A percentile compares a stretch with the other conserved stretches of the same genome.
Evolutionary conservation across 2,113 vertebrate species (phyloP).

Genomic region (Phainopepla nitens): DNA sequence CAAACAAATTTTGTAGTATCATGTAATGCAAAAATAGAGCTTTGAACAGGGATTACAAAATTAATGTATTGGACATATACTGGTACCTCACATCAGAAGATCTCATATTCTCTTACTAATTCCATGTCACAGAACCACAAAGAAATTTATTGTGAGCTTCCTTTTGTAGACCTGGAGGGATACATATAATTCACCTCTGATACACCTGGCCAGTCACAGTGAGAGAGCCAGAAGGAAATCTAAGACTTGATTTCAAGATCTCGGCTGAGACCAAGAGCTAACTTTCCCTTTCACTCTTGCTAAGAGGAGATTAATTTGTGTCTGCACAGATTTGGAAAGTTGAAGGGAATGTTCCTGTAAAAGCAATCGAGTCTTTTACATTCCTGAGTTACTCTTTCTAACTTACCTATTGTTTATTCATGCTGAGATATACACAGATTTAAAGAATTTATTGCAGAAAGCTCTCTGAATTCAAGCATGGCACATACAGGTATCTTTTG

Average conservation of each 20-base stretch:
- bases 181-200: not conserved
- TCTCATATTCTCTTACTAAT: not conserved
- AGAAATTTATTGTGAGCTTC: not conserved
- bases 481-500: not conserved
- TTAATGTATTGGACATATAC: not conserved
- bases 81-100: not conserved
- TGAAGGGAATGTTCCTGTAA: not conserved
- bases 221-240: not conserved
- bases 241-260: not conserved
- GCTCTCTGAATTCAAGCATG: constrained; percentile 16
- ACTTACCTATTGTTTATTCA: constrained; percentile 6
- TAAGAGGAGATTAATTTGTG: not conserved
- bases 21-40: not conserved
- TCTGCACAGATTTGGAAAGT: not conserved
- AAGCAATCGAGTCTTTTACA: not conserved
- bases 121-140: not conserved
- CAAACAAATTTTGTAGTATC: not conserved
- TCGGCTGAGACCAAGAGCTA: not conserved
- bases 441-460: not conserved
- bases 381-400: not conserved
- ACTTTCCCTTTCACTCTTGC: not conserved
- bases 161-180: not conserved
- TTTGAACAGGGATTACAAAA: not conserved
- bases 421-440: not conserved
- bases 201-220: not conserved